Conservation (phyloP, 2,797 vertebrate species). For the Sciurus carolinensis region DNA sequence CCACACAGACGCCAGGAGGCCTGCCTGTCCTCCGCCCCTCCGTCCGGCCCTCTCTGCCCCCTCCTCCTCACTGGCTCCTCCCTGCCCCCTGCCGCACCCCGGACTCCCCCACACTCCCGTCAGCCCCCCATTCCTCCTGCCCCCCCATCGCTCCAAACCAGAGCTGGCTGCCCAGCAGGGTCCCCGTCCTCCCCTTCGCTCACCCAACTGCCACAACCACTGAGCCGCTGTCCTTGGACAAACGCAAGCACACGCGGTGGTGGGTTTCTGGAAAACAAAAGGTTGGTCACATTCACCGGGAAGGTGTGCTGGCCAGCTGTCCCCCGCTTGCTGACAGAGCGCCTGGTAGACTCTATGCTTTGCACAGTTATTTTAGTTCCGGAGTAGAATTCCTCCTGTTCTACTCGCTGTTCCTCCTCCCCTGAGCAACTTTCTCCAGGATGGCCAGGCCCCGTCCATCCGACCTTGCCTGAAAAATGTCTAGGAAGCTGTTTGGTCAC, state of each 20-base stretch:
- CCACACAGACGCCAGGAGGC: background rate
- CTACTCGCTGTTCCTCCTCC: background rate
- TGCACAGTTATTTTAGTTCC: background rate
- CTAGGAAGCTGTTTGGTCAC: background rate
- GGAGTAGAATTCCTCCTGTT: background rate
- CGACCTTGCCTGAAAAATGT: background rate
- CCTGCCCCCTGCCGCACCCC: background rate
- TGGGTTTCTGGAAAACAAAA: constrained; percentile 88
- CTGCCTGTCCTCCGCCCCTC: background rate
- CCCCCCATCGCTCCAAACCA: background rate
- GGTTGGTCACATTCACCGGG: background rate
- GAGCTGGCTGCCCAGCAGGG: no score
- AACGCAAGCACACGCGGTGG: constrained; percentile 88
- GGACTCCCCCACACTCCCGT: rapidly evolving
- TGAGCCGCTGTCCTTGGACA: constrained; percentile 90
- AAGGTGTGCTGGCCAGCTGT: background rate
- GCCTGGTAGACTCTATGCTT: background rate
- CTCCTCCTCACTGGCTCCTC: background rate
- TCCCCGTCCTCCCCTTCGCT: constrained; percentile 45
- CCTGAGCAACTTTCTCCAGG: background rate
- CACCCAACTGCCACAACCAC: constrained; percentile 93
- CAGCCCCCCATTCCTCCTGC: background rate
- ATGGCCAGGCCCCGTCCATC: background rate
- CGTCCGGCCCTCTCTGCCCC: background rate
- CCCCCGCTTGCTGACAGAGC: background rate